Evolutionary conservation across 2,797 vertebrate genomes (phyloP).

Genomic region (Myotis myotis): DNA sequence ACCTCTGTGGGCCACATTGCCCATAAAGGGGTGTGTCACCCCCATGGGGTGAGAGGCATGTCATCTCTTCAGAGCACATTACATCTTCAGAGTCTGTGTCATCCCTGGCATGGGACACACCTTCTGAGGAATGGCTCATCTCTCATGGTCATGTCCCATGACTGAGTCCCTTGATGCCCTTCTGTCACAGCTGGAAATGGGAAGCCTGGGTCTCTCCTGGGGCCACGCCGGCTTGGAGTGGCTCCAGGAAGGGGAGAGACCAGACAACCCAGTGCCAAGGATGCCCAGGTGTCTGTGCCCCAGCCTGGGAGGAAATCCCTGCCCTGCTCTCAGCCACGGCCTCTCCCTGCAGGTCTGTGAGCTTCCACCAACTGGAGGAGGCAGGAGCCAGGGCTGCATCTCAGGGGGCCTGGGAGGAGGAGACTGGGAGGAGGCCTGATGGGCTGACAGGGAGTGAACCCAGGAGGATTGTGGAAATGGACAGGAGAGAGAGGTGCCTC

Average conservation of each 20-base stretch:
- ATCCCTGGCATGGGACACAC: not conserved
- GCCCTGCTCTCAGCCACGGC: not conserved
- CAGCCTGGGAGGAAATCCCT: not conserved
- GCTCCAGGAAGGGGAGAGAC: not conserved
- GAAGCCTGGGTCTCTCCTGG: not conserved
- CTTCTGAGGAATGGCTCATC: not conserved
- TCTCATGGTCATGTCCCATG: not conserved
- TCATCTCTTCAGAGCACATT: not conserved
- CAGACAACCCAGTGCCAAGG: not conserved
- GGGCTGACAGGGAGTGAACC: not conserved
- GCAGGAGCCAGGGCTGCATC: not conserved
- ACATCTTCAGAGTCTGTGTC: not conserved
- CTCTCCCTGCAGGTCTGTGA: not conserved
- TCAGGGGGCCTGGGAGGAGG: not conserved
- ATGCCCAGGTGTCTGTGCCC: not conserved
- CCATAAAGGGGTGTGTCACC: not conserved
- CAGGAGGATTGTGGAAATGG: not conserved
- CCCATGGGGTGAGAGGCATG: not conserved
- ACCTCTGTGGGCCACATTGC: not conserved
- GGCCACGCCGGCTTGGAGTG: not conserved
- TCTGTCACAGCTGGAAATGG: not conserved
- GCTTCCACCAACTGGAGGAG: not conserved
- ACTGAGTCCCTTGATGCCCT: not conserved
- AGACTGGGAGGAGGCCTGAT: not conserved
- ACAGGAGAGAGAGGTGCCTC: constrained; percentile 27